Conservation (phyloP, 2,888 invertebrate genomes). For the Achlya flavicornis region DNA sequence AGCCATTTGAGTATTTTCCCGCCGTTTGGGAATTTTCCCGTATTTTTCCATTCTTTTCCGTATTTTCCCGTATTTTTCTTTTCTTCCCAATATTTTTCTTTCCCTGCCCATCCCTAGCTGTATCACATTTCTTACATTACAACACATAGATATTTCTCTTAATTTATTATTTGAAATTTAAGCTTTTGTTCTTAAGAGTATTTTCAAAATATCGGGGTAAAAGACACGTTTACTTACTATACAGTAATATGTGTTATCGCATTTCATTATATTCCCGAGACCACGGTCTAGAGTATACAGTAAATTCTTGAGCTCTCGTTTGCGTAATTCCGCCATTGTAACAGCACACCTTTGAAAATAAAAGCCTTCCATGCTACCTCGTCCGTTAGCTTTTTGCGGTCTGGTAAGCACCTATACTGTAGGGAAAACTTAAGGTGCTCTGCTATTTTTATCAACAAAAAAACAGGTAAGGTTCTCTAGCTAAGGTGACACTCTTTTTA, state of each 20-base stretch:
- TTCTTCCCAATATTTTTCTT: too few species aligned
- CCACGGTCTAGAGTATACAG: slow-evolving; percentile 42
- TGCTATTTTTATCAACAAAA: slow-evolving; percentile 9
- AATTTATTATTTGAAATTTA: neutral
- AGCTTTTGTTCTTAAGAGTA: neutral
- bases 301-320: slow-evolving; percentile 67
- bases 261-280: slow-evolving; percentile 63
- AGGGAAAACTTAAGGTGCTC: slow-evolving; percentile 21
- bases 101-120: too few species aligned
- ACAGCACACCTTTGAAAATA: slow-evolving; percentile 69
- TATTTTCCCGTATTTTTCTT: too few species aligned
- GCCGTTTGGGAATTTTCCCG: too few species aligned
- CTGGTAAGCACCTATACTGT: slow-evolving; percentile 44
- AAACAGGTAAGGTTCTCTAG: neutral
- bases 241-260: slow-evolving; percentile 58
- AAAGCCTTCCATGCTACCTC: slow-evolving; percentile 56
- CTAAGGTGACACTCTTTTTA: neutral
- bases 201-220: slow-evolving; percentile 24
- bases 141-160: neutral
- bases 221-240: slow-evolving; percentile 46
- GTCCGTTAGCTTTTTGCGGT: slow-evolving; percentile 59
- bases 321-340: slow-evolving; percentile 67
- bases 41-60: too few species aligned
- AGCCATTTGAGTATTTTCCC: too few species aligned
- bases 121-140: neutral